Evolutionary conservation across 2,113 vertebrate genomes (phyloP), one percentile per base, ranked within the genome.

Genomic region (Lamprotornis superbus): DNA sequence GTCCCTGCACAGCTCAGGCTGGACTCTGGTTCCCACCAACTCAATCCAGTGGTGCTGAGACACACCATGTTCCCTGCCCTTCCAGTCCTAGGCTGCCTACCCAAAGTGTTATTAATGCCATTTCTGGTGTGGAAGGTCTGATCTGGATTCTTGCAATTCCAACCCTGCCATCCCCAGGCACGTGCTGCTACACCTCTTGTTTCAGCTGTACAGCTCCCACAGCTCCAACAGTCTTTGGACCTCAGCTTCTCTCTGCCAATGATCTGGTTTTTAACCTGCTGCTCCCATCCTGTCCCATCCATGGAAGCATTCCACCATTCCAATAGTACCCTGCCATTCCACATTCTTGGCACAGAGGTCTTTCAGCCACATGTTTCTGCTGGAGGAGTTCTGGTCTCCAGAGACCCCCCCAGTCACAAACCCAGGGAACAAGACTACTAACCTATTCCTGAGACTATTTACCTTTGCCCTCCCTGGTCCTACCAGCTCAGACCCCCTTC

Each of bases 161-260:
- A 12, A 27, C 49, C 47, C 50, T 68, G 69, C 42, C 15, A 31
- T 70, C 44, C 15, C 39, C 42, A 55, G 1, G 5, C 4, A 28
- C 2, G 11, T 2, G 1, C 42, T 27, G 11, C 2, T 3, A 63
- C 11, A 30, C 15, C 11, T 39, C 39, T 83, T 5, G 2, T 44
- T 91, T 53, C 73, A 39, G 47, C 21, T 8, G 1, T 16, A 46
- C 20, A 12, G 35, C 23, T 63, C 27, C 61, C 52, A 37, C 31
- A 35, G 50, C 63, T 64, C 47, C 2, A 0, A 10, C 53, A 47
- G 56, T 40, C 76, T 52, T 52, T 10, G 17, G 39, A 56, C 37
- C 37, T 75, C 86, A 55, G 40, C n/a, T 75, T 49, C 73, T 53
- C 91, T 59, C 75, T 7, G 12, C 33, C 39, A 47, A 1, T 9